phyloP scores from a whole-genome alignment of 2,888 invertebrate genomes.

The Anoplius nigerrimus region DNA sequence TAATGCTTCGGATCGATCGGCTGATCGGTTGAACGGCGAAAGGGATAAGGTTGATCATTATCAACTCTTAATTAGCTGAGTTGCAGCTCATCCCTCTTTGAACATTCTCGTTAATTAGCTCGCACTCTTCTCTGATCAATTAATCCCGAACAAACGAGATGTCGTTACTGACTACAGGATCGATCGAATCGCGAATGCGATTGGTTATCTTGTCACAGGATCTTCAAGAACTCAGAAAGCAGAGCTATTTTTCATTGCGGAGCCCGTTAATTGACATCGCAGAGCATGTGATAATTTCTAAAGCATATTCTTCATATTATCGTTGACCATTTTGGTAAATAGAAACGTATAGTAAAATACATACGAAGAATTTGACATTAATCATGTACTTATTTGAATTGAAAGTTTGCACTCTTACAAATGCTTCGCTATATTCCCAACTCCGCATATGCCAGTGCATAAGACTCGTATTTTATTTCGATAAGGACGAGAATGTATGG shows the following conservation, averaged over 20 bases:
- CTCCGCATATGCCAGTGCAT: too few species aligned
- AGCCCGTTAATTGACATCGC: too few species aligned
- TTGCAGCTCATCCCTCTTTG: constrained; percentile 6
- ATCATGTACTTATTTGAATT: too few species aligned
- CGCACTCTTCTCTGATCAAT: constrained; percentile 26
- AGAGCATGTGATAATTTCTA: too few species aligned
- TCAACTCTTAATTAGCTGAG: constrained; percentile 26
- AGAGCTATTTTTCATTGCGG: too few species aligned
- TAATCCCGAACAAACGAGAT: constrained; percentile 29
- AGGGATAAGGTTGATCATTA: constrained; percentile 6
- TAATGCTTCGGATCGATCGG: not conserved
- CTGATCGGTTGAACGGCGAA: not conserved
- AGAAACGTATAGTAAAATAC: too few species aligned
- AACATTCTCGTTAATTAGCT: constrained; percentile 30
- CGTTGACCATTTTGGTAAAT: too few species aligned
- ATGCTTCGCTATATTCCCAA: too few species aligned
- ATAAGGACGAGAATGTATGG: not conserved
- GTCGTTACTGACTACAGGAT: not conserved
- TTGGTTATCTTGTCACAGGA: not conserved
- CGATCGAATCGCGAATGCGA: constrained; percentile 12
- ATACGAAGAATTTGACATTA: too few species aligned
- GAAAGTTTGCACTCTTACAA: too few species aligned
- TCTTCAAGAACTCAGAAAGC: too few species aligned
- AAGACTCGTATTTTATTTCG: not conserved
- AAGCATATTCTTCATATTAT: too few species aligned